Evolutionary conservation across 2,797 vertebrate genomes (phyloP).

Genomic region (Coccyzus lansbergi): DNA sequence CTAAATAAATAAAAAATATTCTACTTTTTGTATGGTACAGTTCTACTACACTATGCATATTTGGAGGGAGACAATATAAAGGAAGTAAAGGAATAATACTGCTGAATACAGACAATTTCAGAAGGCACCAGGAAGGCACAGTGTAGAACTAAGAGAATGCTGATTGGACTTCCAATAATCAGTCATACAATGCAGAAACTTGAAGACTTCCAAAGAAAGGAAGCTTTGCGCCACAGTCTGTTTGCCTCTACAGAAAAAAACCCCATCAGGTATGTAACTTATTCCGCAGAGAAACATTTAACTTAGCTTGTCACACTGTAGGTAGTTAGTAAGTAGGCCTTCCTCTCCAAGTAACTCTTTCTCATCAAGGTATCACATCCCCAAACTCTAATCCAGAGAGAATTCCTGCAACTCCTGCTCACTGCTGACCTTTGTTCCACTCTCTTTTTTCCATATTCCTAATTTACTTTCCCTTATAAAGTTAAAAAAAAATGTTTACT

Average conservation of each 20-base stretch:
- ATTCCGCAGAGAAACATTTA: neutral
- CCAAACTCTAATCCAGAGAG: neutral
- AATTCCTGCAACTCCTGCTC: neutral
- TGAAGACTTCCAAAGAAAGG: neutral
- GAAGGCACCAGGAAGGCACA: neutral
- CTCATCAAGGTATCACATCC: neutral
- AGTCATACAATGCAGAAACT: neutral
- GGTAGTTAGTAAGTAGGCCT: neutral
- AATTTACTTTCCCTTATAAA: neutral
- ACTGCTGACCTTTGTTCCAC: neutral
- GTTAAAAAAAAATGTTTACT: neutral
- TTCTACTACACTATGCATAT: neutral
- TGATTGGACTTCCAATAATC: neutral
- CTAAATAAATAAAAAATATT: neutral
- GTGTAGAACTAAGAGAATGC: neutral
- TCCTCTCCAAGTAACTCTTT: neutral
- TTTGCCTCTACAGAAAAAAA: neutral
- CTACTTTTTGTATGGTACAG: neutral
- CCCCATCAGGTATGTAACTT: neutral
- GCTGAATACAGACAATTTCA: neutral
- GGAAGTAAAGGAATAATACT: neutral
- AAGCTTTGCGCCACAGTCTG: neutral
- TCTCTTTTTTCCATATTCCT: neutral
- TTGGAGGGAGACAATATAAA: neutral
- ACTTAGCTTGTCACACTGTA: neutral